A percentile compares a stretch with the other conserved stretches of the same genome.
phyloP scores from a whole-genome alignment of 2,888 invertebrate species.

The Athalia circularis region DNA sequence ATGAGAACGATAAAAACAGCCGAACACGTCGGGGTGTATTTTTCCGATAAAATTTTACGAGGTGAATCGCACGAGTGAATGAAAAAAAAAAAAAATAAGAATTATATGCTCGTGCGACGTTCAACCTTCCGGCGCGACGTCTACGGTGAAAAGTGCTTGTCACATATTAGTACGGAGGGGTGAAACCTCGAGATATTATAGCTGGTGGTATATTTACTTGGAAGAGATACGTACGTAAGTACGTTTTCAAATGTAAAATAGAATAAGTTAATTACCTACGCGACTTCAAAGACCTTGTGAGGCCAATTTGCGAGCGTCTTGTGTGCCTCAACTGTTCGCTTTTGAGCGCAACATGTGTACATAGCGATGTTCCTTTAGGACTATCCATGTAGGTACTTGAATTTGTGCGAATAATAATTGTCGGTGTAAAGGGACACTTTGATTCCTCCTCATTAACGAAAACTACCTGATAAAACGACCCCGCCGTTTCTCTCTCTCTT shows the following conservation, averaged over 20 bases:
- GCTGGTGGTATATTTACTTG: neutral
- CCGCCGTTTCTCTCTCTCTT: neutral
- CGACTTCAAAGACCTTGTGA: slow-evolving; percentile 64
- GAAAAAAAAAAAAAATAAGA: too few species aligned
- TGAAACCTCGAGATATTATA: too few species aligned
- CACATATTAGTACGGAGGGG: too few species aligned
- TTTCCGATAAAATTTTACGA: too few species aligned
- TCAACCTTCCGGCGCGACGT: too few species aligned
- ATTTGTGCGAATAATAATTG: slow-evolving; percentile 38
- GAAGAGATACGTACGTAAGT: neutral
- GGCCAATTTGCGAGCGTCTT: slow-evolving; percentile 55
- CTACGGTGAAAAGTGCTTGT: too few species aligned
- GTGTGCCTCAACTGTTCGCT: slow-evolving; percentile 46
- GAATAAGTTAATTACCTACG: slow-evolving; percentile 67
- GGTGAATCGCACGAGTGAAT: too few species aligned
- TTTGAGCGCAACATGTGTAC: slow-evolving; percentile 47
- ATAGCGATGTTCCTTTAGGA: too few species aligned
- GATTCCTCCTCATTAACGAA: slow-evolving; percentile 69
- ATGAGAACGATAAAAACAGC: too few species aligned
- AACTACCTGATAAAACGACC: slow-evolving; percentile 25
- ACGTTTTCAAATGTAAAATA: slow-evolving; percentile 57
- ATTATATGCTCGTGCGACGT: too few species aligned
- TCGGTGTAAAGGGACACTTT: slow-evolving; percentile 63
- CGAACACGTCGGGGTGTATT: too few species aligned
- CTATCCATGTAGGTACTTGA: neutral